phyloP scores from a whole-genome alignment of 2,797 vertebrate species.

The Dryobates pubescens region DNA sequence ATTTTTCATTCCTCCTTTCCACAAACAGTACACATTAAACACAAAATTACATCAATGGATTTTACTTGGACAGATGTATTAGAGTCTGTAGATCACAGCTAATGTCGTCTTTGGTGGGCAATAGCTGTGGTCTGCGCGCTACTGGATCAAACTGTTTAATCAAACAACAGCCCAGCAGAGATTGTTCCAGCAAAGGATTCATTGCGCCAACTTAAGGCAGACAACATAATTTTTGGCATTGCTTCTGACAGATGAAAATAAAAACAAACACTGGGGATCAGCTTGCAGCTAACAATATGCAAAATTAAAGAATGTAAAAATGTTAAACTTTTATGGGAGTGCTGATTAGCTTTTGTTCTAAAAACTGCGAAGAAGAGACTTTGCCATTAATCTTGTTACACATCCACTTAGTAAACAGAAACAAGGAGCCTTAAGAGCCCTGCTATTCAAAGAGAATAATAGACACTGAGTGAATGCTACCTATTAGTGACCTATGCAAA shows the following conservation, averaged over 20 bases:
- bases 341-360: slow-evolving; percentile 69
- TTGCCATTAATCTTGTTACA: slow-evolving; percentile 71
- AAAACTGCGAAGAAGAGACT: slow-evolving; percentile 48
- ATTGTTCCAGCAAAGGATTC: slow-evolving; percentile 62
- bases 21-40: background rate
- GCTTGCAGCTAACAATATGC: slow-evolving; percentile 71
- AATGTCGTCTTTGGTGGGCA: slow-evolving; percentile 11
- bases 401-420: slow-evolving; percentile 70
- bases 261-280: slow-evolving; percentile 71
- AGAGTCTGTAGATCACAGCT: background rate
- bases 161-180: slow-evolving; percentile 49
- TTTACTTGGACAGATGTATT: background rate
- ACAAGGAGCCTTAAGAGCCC: slow-evolving; percentile 66
- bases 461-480: slow-evolving; percentile 59
- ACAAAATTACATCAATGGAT: background rate
- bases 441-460: slow-evolving; percentile 66
- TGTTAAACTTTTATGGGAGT: slow-evolving; percentile 62
- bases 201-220: slow-evolving; percentile 62
- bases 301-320: slow-evolving; percentile 75
- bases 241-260: slow-evolving; percentile 72
- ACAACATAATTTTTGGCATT: slow-evolving; percentile 63
- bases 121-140: background rate
- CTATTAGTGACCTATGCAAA: slow-evolving; percentile 53
- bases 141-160: slow-evolving; percentile 36
- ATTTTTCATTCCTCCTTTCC: background rate